phyloP scores from a whole-genome alignment of 1,140 invertebrate species.

The Spodoptera litura region DNA sequence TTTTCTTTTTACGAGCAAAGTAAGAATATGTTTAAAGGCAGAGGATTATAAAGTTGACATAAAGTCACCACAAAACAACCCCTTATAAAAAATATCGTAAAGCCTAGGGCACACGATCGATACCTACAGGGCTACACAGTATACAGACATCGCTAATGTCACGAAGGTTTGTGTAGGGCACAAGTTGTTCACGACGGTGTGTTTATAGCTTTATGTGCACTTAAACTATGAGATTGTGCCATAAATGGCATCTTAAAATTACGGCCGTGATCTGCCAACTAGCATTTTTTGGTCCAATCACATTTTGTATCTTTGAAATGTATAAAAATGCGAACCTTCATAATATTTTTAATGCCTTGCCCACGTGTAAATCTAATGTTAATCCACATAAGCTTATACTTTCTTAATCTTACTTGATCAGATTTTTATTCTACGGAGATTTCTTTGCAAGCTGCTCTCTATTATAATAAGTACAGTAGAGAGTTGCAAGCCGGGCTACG shows the following conservation, averaged over 20 bases:
- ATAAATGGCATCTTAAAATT: not conserved
- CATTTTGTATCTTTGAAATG: too few species aligned
- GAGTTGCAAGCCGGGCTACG: not conserved
- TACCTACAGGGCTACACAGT: not conserved
- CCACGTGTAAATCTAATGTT: too few species aligned
- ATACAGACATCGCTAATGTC: constrained; percentile 17
- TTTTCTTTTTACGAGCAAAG: too few species aligned
- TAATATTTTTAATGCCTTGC: too few species aligned
- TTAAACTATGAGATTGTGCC: constrained; percentile 10
- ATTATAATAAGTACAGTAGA: not conserved
- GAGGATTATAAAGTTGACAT: too few species aligned
- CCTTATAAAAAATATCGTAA: not conserved
- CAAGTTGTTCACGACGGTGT: constrained; percentile 6
- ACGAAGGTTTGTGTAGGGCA: constrained; percentile 23
- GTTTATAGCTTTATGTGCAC: constrained; percentile 37
- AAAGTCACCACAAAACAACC: too few species aligned
- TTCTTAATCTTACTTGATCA: not conserved
- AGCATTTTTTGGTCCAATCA: not conserved
- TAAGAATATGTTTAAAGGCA: too few species aligned
- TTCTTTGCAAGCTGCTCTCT: not conserved
- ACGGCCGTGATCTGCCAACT: not conserved
- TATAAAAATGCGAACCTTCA: not conserved
- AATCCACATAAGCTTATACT: not conserved
- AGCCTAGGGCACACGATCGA: constrained; percentile 30
- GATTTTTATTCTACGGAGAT: too few species aligned